Base-by-base conservation (phyloP, 2,797 vertebrate genomes). In the Microhierax caerulescens region DNA sequence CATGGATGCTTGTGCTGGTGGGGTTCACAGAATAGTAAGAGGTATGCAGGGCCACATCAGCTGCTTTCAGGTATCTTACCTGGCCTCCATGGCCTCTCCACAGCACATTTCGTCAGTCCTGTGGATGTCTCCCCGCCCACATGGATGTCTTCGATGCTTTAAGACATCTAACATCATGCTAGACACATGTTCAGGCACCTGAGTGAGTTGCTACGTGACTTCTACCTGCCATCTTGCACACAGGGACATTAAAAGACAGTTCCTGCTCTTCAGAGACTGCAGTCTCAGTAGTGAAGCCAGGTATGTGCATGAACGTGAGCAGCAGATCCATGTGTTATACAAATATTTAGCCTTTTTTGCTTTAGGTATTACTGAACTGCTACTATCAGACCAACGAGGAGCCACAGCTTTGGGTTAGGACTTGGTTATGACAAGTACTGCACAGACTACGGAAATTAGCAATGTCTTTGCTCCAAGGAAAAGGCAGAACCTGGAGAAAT, bases 1-100 rank as follows among this genome's bases (percentile, higher is more conserved):
- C 28, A 13, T 0, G 1, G 34, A 18, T 10, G 15, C 18, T 20
- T 0, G 0, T 13, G 32, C 25, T 14, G 50, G 13, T 24, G 51
- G 36, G 20, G 3, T 48, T 67, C 20, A 11, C 5, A 17, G 56
- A 30, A 36, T 60, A n/a, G 41, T 4, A 7, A 70, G 56, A 63
- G 17, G 30, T 8, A 11, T 13, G 23, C 16, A 41, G 51, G 22
- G 22, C 21, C 59, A 51, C 0, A 0, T 8, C 13, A 30, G 25
- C 48, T 73, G 12, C 51, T 75, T 56, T 75, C 27, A 19, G 2
- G 13, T 37, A 20, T 34, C 36, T 69, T 24, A 51, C 30, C 16
- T 50, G 48, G 27, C 22, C n/a, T 78, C 21, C 1, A 0, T 25
- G 64, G 2, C 39, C 25, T 61, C 32, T 83, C 27, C 28, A 36